Evolutionary conservation across 2,113 vertebrate genomes (phyloP).

Genomic region (Odontesthes bonariensis): DNA sequence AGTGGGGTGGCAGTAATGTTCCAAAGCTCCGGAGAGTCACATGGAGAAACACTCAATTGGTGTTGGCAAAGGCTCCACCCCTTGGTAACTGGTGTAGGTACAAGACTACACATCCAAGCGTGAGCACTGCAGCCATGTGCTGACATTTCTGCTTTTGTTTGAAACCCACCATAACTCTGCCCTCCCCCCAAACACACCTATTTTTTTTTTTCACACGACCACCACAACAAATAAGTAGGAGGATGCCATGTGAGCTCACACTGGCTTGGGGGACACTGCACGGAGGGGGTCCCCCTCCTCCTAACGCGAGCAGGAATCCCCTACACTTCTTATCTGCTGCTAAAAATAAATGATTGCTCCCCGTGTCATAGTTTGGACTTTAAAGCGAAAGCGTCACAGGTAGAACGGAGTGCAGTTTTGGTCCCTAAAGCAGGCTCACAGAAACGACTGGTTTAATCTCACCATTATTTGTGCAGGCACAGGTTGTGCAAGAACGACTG

Average conservation of each 20-base stretch:
- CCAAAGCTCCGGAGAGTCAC: constrained; percentile 63
- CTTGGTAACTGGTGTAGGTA: constrained; percentile 57
- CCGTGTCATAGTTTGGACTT: constrained; percentile 14
- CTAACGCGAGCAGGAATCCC: constrained; percentile 2
- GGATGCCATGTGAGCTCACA: constrained; percentile 33
- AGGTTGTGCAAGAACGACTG: background rate
- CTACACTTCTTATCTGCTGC: constrained; percentile 25
- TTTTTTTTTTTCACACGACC: constrained; percentile 15
- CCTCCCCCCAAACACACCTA: constrained; percentile 37
- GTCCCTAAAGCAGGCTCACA: no score
- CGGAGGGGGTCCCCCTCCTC: background rate
- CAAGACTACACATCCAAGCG: constrained; percentile 61
- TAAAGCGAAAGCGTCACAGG: no score
- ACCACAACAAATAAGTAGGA: background rate
- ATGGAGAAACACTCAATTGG: constrained; percentile 67
- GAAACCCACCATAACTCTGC: constrained; percentile 21
- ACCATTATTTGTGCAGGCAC: background rate
- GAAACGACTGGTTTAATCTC: background rate
- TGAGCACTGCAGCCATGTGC: constrained; percentile 27
- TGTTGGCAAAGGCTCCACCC: constrained; percentile 65
- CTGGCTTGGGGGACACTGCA: constrained; percentile 27
- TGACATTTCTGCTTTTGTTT: constrained; percentile 41
- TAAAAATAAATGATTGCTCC: constrained; percentile 39
- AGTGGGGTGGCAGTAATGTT: constrained; percentile 78
- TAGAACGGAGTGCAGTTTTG: no score